Conservation (phyloP, 2,113 vertebrate genomes). For the Machaerirhynchus nigripectus region DNA sequence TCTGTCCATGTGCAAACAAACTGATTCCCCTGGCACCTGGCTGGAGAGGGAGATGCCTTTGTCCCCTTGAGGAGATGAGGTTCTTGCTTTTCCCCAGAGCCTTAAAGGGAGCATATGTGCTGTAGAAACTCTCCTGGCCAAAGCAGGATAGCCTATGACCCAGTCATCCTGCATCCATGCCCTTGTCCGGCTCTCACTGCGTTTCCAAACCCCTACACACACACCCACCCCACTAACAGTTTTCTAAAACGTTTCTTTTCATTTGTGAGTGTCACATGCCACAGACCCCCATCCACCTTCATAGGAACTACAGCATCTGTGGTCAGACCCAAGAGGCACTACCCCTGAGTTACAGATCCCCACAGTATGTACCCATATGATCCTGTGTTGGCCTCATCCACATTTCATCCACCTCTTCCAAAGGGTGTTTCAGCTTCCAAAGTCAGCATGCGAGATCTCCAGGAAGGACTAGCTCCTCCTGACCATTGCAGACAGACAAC, state of each 20-base stretch:
- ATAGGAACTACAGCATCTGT: not conserved
- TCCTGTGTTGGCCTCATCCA: accelerated
- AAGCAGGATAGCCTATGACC: not conserved
- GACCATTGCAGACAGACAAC: not conserved
- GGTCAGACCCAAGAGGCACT: not conserved
- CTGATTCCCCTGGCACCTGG: not conserved
- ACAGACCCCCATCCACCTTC: not conserved
- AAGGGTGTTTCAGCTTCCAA: not conserved
- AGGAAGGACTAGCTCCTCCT: not conserved
- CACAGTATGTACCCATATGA: accelerated
- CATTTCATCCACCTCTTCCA: not conserved
- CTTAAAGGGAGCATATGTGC: not conserved
- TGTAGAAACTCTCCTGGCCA: not conserved
- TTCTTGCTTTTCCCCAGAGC: not conserved
- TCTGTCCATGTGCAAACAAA: not conserved
- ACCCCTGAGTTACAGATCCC: not conserved
- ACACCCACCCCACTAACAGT: not conserved
- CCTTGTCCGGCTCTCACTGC: not conserved
- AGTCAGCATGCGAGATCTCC: not conserved
- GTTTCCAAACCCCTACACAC: not conserved
- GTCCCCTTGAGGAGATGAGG: not conserved
- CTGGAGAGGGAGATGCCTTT: not conserved
- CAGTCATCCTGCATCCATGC: not conserved
- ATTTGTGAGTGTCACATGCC: not conserved
- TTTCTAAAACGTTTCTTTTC: not conserved